Conservation (phyloP, 2,888 invertebrate species). For the Dermolepida albohirtum region DNA sequence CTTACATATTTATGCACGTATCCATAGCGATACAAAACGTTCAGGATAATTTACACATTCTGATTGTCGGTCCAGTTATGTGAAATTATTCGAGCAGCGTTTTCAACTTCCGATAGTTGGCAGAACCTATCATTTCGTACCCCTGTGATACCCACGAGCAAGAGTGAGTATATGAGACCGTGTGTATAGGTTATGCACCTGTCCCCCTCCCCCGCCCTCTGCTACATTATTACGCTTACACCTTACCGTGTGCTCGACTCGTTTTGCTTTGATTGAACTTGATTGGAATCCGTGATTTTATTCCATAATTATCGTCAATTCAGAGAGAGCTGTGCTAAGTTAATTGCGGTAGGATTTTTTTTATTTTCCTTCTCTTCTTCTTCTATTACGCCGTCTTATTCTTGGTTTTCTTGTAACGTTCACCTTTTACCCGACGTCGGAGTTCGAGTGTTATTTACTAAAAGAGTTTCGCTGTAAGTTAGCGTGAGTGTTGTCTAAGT, state of each 20-base stretch:
- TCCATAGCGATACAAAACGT: slow-evolving; percentile 49
- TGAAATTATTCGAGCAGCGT: slow-evolving; percentile 64
- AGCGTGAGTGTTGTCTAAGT: too few relatives aligned
- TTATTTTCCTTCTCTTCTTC: slow-evolving; percentile 11
- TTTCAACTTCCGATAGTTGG: slow-evolving; percentile 62
- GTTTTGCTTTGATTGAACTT: slow-evolving; percentile 60
- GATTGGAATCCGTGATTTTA: slow-evolving; percentile 62
- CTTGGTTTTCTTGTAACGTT: slow-evolving; percentile 9
- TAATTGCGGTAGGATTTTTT: slow-evolving; percentile 24
- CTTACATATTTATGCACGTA: too few relatives aligned
- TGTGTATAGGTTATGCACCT: slow-evolving; percentile 10
- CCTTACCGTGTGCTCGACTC: slow-evolving; percentile 51
- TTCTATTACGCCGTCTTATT: slow-evolving; percentile 12
- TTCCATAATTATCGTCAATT: slow-evolving; percentile 59
- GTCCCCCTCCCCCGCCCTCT: neutral
- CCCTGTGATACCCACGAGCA: slow-evolving; percentile 46
- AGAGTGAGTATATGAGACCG: slow-evolving; percentile 15
- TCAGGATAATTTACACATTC: slow-evolving; percentile 64
- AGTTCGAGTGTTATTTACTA: too few relatives aligned
- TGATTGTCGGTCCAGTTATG: slow-evolving; percentile 64
- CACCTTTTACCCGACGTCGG: slow-evolving; percentile 7
- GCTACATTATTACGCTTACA: slow-evolving; percentile 3
- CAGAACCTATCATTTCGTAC: slow-evolving; percentile 63
- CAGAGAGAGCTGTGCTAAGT: slow-evolving; percentile 55
- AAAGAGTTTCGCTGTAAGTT: too few relatives aligned